Evolutionary conservation across 2,797 vertebrate species (phyloP), one percentile per base, ranked within the genome.

Genomic region (Pangasius sanitwongsei): DNA sequence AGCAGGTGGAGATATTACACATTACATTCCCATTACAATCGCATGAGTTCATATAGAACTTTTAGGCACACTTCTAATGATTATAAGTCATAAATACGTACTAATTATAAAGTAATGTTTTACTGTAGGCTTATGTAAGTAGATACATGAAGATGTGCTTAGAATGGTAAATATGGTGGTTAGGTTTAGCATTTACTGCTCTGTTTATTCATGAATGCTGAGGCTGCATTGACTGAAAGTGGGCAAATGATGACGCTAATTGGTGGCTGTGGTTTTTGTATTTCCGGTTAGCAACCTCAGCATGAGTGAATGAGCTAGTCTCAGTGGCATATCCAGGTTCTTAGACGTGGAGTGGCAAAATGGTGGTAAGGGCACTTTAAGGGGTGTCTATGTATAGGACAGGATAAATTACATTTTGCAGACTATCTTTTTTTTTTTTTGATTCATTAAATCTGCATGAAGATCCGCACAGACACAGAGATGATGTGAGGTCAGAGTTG

Each of bases 371-470:
- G 41, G 59, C 41, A 50, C 16, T 50, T 50, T n/a, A 67, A 84
- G 13, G 16, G 4, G 28, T 31, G 59, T 28, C 37, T 28, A 44
- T 83, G 61, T 50, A 69, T 20, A 50, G 63, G 44, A 31, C 4
- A 20, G n/a, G 44, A n/a, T 50, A 18, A 57, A 59, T 61, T 6
- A 9, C 53, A 81, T 37, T 34, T 55, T 20, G 12, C 34, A 44
- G 6, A 34, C 28, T 15, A 55, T 77, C 16, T 37, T 37, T 57
- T 34, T 34, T n/a, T 13, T 78, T 80, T 28, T 18, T 44, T 44
- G 37, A 82, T 82, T 61, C 57, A 83, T 61, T 63, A 83, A 83
- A 83, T 61, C 23, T 83, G 57, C 18, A 28, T 41, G 34, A 83
- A 57, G 31, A 13, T 53, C 41, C 0, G 37, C 2, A 37, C 18